A percentile compares a stretch with the other conserved stretches of the same genome.
These are phyloP conservation scores for Phyllotreta cruciferae DNA, from an alignment of 2,888 invertebrate genomes.

Conservation along the genomic window DNA sequence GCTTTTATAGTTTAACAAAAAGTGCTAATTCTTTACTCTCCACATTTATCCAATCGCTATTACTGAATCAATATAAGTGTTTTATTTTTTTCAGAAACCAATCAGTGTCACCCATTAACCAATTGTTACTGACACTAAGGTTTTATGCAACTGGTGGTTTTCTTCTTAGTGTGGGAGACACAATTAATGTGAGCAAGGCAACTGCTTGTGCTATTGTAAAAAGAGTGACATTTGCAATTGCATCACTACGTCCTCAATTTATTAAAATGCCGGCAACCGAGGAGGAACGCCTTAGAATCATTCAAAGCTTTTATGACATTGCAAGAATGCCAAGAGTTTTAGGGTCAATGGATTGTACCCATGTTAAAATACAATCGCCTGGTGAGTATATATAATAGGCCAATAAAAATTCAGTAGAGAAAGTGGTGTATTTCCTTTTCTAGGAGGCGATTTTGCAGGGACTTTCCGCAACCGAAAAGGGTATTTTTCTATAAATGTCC, in stretches of 20 bases:
- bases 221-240: background rate
- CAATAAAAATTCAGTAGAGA: background rate
- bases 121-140: slow-evolving; percentile 8
- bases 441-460: slow-evolving; percentile 18
- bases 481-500: slow-evolving; percentile 18
- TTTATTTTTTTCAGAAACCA: slow-evolving; percentile 7
- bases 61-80: too few relatives aligned
- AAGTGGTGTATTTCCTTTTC: background rate
- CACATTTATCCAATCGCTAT: too few relatives aligned
- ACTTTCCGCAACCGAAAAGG: slow-evolving; percentile 8
- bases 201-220: slow-evolving; percentile 3
- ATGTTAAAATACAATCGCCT: slow-evolving; percentile 9
- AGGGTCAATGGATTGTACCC: slow-evolving; percentile 19
- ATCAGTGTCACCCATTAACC: slow-evolving; percentile 10
- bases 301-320: background rate
- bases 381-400: too few relatives aligned
- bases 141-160: slow-evolving; percentile 14
- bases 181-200: slow-evolving; percentile 9
- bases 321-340: slow-evolving; percentile 12
- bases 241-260: slow-evolving; percentile 5
- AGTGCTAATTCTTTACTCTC: too few relatives aligned
- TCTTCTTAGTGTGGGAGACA: slow-evolving; percentile 2
- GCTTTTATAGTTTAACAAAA: too few relatives aligned
- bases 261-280: slow-evolving; percentile 10
- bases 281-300: background rate